Evolutionary conservation across 2,113 vertebrate species (phyloP).

Genomic region (Ictalurus punctatus): DNA sequence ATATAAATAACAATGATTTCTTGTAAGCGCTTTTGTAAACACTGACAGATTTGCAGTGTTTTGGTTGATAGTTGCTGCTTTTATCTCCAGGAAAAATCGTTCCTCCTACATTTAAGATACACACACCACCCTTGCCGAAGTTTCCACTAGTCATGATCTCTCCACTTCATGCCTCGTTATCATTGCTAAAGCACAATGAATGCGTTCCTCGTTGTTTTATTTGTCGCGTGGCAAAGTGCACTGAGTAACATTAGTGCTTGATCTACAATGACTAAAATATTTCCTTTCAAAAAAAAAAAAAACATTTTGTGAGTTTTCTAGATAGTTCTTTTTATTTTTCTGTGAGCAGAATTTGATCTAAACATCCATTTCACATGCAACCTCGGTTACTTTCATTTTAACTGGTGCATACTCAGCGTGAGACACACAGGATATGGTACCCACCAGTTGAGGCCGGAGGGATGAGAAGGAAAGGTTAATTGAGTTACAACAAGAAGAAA

Average conservation of each 20-base stretch:
- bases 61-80: conserved; percentile 14
- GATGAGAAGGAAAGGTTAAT: neutral
- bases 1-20: neutral
- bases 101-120: neutral
- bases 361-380: neutral
- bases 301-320: neutral
- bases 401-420: too few relatives aligned
- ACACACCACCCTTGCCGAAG: neutral
- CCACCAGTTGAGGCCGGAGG: neutral
- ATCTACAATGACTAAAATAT: neutral
- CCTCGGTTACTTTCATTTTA: too few relatives aligned
- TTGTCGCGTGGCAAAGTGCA: neutral
- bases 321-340: neutral
- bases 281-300: neutral
- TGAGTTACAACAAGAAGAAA: neutral
- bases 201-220: neutral
- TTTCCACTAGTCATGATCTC: neutral
- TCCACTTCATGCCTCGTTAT: neutral
- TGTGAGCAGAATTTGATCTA: neutral
- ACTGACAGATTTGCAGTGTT: conserved; percentile 1
- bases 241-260: neutral
- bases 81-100: neutral
- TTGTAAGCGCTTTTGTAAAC: conserved; percentile 13
- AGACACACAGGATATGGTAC: too few relatives aligned
- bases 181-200: neutral